Conservation (phyloP, 1,140 invertebrate genomes). For the Diorhabda sublineata region DNA sequence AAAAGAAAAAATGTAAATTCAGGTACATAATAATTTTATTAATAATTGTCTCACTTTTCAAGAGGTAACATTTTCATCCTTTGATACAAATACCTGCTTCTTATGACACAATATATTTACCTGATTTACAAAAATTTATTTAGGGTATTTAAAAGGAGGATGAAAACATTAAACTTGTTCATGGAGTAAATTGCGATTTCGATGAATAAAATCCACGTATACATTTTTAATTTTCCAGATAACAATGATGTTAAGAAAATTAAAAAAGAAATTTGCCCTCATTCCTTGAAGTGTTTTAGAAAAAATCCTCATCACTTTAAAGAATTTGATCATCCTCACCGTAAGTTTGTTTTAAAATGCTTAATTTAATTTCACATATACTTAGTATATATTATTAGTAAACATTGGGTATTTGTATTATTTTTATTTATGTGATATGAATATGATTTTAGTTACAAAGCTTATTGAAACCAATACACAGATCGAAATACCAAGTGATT, state of each 20-base stretch:
- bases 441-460: constrained; percentile 11
- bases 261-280: constrained; percentile 57
- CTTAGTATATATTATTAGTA: constrained; percentile 37
- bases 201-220: not conserved
- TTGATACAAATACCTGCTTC: not conserved
- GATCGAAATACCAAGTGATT: constrained; percentile 46
- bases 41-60: not conserved
- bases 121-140: too few relatives aligned
- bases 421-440: too few relatives aligned
- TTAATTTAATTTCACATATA: constrained; percentile 25
- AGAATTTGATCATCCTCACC: constrained; percentile 73
- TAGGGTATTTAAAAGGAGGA: too few relatives aligned
- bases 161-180: too few relatives aligned
- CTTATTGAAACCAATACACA: constrained; percentile 42
- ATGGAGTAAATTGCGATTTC: not conserved
- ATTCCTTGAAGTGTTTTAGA: constrained; percentile 71
- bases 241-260: constrained; percentile 19
- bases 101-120: too few relatives aligned
- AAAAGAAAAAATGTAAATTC: constrained; percentile 17
- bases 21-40: not conserved
- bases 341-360: constrained; percentile 49
- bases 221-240: constrained; percentile 10
- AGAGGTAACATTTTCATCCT: not conserved
- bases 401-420: not conserved
- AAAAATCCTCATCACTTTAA: constrained; percentile 77